Evolutionary conservation across 2,888 invertebrate genomes (phyloP).

Genomic region (Oxyscelio sp.): DNA sequence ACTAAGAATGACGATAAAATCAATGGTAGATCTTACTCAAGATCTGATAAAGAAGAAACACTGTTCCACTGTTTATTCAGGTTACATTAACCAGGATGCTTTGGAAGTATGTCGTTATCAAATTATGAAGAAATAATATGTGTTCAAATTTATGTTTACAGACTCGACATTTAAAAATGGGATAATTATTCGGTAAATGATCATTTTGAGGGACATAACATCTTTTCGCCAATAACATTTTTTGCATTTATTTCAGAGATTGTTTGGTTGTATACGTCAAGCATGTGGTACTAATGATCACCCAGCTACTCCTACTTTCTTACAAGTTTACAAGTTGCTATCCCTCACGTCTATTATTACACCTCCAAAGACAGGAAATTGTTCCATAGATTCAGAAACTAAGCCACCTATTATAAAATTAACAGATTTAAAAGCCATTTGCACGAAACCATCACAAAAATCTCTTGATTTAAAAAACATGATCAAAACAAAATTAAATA

Average conservation of each 20-base stretch:
- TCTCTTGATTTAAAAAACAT: no score
- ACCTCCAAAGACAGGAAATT: slow-evolving; percentile 20
- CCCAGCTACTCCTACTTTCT: neutral
- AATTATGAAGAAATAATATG: no score
- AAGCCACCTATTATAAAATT: neutral
- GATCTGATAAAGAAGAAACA: neutral
- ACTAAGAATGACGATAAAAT: neutral
- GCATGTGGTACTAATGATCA: slow-evolving; percentile 16
- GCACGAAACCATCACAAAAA: neutral
- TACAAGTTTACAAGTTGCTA: slow-evolving; percentile 18
- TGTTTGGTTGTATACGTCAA: slow-evolving; percentile 8
- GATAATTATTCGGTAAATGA: no score
- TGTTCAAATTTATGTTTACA: no score
- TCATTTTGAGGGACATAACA: no score
- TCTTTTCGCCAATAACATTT: no score
- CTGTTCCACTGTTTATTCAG: neutral
- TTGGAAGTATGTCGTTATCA: neutral
- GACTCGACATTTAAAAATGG: no score
- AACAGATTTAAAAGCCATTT: neutral
- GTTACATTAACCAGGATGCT: slow-evolving; percentile 4
- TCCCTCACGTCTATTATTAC: slow-evolving; percentile 18
- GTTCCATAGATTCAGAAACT: neutral
- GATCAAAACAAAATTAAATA: slow-evolving; percentile 6
- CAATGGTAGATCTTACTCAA: neutral
- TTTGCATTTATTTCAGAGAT: neutral